A percentile compares a stretch with the other conserved stretches of the same genome.
phyloP scores from a whole-genome alignment of 2,113 vertebrate genomes.

The Dasypus novemcinctus region DNA sequence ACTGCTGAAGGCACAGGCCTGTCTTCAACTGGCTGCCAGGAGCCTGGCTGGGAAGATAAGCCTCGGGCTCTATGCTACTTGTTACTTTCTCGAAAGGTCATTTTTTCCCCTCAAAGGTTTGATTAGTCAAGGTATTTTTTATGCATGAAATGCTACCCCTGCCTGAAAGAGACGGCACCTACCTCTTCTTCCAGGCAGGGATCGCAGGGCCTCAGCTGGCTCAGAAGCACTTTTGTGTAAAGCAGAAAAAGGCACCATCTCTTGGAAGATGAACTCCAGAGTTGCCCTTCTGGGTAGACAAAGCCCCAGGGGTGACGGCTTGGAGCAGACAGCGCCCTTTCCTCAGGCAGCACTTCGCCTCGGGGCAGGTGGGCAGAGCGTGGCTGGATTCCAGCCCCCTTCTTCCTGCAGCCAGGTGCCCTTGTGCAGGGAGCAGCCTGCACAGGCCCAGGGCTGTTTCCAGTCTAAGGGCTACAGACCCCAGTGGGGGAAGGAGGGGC shows the following conservation, averaged over 20 bases:
- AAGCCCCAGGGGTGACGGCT: neutral
- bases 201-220: neutral
- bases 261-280: neutral
- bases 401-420: neutral
- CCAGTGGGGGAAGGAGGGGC: too few species aligned
- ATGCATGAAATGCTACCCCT: neutral
- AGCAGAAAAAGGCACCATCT: neutral
- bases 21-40: neutral
- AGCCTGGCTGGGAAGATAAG: too few species aligned
- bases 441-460: neutral
- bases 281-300: neutral
- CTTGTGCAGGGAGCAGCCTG: neutral
- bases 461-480: neutral
- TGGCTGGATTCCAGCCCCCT: neutral
- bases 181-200: neutral
- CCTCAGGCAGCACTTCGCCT: neutral
- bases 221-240: neutral
- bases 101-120: neutral
- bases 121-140: neutral
- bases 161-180: neutral
- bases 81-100: neutral
- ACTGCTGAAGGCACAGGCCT: neutral
- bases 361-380: neutral
- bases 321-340: neutral
- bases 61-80: neutral